Percentiles rank a stretch among this genome's conserved stretches.
phyloP scores from a whole-genome alignment of 1,140 invertebrate genomes.

The Globodera rostochiensis region DNA sequence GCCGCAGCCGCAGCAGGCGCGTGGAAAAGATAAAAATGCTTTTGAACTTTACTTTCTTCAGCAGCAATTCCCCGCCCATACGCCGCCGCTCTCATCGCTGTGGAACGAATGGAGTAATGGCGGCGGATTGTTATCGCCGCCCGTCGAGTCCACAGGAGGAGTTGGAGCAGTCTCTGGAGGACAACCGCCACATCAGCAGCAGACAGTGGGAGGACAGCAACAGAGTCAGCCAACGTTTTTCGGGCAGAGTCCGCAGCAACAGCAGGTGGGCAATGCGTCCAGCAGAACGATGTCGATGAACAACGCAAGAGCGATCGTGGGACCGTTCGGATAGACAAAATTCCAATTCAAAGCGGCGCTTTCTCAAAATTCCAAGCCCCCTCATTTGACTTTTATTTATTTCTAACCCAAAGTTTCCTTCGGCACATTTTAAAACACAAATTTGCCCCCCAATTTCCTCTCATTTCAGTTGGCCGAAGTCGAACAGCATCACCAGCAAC shows the following conservation, averaged over 20 bases:
- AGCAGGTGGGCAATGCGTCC: neutral
- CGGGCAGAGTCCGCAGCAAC: neutral
- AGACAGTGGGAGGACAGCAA: neutral
- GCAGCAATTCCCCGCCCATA: neutral
- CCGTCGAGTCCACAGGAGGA: neutral
- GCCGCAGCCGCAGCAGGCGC: neutral
- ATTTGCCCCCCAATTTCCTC: no score
- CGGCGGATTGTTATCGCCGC: no score
- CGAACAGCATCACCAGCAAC: neutral
- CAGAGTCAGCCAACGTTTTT: neutral
- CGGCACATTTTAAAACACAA: no score
- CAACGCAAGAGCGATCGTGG: no score
- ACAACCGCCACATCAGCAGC: neutral
- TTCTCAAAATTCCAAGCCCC: no score
- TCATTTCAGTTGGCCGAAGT: no score
- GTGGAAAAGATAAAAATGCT: neutral
- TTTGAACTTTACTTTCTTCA: neutral
- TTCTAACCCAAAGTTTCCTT: no score
- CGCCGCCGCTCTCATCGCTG: neutral
- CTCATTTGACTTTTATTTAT: no score
- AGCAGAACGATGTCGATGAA: no score
- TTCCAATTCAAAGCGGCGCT: no score
- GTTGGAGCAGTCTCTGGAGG: neutral
- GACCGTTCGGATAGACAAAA: no score
- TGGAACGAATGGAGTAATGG: neutral